Evolutionary conservation across 2,888 invertebrate species (phyloP), one percentile per base, ranked within the genome.

Genomic region (Meliscaeva auricollis): DNA sequence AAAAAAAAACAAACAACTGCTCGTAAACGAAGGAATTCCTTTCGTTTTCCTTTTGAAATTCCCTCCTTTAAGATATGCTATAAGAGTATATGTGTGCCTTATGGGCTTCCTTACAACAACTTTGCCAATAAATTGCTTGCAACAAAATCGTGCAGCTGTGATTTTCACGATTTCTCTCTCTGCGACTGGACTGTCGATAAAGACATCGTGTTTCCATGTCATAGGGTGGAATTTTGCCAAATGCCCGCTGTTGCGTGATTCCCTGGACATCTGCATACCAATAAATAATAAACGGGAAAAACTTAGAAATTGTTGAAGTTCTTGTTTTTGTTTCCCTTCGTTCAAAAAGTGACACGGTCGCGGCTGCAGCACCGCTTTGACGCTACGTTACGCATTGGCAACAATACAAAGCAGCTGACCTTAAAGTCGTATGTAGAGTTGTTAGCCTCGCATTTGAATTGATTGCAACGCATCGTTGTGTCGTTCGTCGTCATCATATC

Each of bases 201-300:
- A 54, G 77, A 74, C 46, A 22, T 44, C 54, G 64, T 22, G 48
- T 38, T 44, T 60, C 46, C 15, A 48, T 68, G 60, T 32, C 15
- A 64, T 64, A 46, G 64, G 74, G 54, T 77, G 69, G 83, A 64
- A 64, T 68, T 76, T 64, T 48, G 76, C 75, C 41, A 75, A 81
- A 62, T 85, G 80, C n/a, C 76, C 85, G 76, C 68, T 73, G 85
- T 77, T 85, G 85, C 81, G 69, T 85, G 76, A 77, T 74, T 77
- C 81, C 69, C 20, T 81, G 62, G 80, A 85, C 85, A 85, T 85
- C 85, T 85, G 84, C 84, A 78, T 66, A 56, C 52, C 48, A 48
- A 30, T 6, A 11, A 1, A 26, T 56, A 38, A 17, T 26, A 38
- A 60, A 54, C 35, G 41, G 64, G 79, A 68, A 80, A 78, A 80